Evolutionary conservation across 2,797 vertebrate species (phyloP).

Genomic region (Huso huso): DNA sequence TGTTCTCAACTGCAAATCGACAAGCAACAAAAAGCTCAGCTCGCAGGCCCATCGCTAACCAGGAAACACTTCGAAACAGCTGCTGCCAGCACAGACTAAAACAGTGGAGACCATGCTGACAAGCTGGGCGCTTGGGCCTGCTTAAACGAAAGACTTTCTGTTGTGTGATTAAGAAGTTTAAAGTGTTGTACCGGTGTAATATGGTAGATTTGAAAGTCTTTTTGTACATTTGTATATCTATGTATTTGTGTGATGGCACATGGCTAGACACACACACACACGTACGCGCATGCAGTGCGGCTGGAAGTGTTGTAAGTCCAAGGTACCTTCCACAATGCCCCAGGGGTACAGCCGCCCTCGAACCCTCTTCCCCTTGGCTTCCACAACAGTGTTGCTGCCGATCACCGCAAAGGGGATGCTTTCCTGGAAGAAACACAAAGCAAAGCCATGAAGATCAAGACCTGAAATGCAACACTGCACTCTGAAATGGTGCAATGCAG

Average conservation of each 20-base stretch:
- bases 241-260: no score
- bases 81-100: no score
- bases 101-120: neutral
- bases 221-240: no score
- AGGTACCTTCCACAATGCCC: constrained; percentile 91
- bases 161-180: no score
- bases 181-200: no score
- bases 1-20: constrained; percentile 78
- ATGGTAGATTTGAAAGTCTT: no score
- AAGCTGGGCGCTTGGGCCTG: neutral
- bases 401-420: constrained; percentile 95
- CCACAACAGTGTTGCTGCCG: constrained; percentile 93
- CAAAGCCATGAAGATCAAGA: neutral
- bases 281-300: no score
- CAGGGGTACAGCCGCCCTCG: constrained; percentile 90
- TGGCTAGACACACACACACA: no score
- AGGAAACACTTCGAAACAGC: neutral
- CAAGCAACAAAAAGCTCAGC: neutral
- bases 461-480: neutral
- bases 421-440: constrained; percentile 55
- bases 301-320: neutral
- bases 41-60: neutral
- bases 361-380: constrained; percentile 82
- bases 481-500: constrained; percentile 28
- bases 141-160: neutral